phyloP scores from a whole-genome alignment of 2,113 vertebrate species.

The Hypanus sabinus region DNA sequence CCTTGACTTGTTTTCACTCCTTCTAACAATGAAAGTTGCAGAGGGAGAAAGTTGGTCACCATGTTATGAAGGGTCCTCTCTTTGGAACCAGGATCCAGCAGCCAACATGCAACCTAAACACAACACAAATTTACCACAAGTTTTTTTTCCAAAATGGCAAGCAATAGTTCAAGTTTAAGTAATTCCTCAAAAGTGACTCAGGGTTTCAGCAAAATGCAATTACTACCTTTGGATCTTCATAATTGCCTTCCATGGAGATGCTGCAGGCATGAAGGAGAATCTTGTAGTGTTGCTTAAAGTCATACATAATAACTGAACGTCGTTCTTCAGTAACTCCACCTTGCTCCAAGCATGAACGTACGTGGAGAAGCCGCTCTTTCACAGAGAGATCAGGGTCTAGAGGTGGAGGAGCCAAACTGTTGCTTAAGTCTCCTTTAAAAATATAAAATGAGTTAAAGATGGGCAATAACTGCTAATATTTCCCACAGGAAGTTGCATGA shows the following conservation, averaged over 20 bases:
- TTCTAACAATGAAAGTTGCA: conserved; percentile 72
- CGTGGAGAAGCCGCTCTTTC: conserved; percentile 63
- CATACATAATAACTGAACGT: conserved; percentile 59
- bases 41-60: conserved; percentile 75
- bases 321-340: conserved; percentile 41
- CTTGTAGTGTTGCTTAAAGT: conserved; percentile 83
- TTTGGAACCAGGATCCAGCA: conserved; percentile 76
- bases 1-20: conserved; percentile 62
- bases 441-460: not conserved
- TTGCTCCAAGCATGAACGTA: conserved; percentile 62
- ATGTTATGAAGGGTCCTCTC: conserved; percentile 83
- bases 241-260: conserved; percentile 70
- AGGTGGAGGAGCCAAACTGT: conserved; percentile 80
- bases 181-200: not conserved
- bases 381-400: conserved; percentile 72
- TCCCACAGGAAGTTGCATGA: not conserved
- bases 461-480: not conserved
- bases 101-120: conserved; percentile 82
- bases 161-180: not conserved
- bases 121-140: conserved; percentile 35
- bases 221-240: conserved; percentile 87
- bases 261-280: conserved; percentile 74
- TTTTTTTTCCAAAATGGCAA: not conserved
- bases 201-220: not conserved
- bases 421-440: conserved; percentile 64